Percentiles rank a stretch among this genome's conserved stretches.
Evolutionary conservation across 2,113 vertebrate species (phyloP).

Genomic region (Lethenteron reissneri): DNA sequence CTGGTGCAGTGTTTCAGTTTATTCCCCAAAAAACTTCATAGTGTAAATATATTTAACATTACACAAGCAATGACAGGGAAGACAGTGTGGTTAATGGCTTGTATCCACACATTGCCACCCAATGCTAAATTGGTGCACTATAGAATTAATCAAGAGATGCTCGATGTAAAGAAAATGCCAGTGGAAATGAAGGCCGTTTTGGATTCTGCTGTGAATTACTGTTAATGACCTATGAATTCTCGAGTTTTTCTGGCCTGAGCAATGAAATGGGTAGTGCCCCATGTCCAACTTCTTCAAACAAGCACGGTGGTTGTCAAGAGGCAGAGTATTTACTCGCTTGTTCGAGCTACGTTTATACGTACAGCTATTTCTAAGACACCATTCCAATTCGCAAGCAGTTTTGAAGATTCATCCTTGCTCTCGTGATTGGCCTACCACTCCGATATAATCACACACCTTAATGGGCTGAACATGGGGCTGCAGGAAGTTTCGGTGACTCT

Average conservation of each 20-base stretch:
- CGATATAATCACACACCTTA: constrained; percentile 9
- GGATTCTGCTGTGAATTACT: not conserved
- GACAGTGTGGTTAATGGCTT: not conserved
- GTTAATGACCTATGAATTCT: not conserved
- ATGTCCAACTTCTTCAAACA: not conserved
- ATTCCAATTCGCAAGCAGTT: not conserved
- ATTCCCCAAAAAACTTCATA: no score
- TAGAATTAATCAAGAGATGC: not conserved
- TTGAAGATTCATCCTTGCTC: constrained; percentile 8
- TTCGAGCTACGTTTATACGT: not conserved
- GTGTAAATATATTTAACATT: not conserved
- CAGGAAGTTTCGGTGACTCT: constrained; percentile 8
- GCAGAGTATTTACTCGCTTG: not conserved
- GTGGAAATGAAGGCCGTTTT: constrained; percentile 4
- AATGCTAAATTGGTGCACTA: constrained; percentile 2
- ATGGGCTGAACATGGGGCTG: constrained; percentile 10
- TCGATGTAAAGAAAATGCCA: constrained; percentile 3
- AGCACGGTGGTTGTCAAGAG: constrained; percentile 1
- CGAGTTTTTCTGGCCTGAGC: not conserved
- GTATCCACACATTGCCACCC: not conserved
- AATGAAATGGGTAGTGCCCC: not conserved
- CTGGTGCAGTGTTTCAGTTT: no score
- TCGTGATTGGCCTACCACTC: constrained; percentile 10
- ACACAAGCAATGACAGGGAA: not conserved
- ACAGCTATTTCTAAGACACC: not conserved